A percentile compares a stretch with the other conserved stretches of the same genome.
phyloP scores from a whole-genome alignment of 2,888 invertebrate genomes.

The Tetropium fuscum region DNA sequence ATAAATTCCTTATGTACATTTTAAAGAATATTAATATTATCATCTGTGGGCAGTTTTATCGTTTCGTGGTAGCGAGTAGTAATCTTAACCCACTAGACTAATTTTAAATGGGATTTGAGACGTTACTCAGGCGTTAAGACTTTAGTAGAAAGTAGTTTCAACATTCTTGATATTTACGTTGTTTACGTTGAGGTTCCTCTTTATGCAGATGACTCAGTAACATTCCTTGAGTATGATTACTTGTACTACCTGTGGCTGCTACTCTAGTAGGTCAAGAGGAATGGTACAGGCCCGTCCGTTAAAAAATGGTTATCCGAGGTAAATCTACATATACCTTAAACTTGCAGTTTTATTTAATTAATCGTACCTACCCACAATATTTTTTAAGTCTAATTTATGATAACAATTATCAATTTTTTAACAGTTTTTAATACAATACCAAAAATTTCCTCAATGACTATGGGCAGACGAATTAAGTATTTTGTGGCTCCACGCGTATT shows the following conservation, averaged over 20 bases:
- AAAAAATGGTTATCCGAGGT: neutral
- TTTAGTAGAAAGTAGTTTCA: slow-evolving; percentile 15
- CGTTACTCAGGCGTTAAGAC: slow-evolving; percentile 8
- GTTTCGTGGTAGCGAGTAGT: neutral
- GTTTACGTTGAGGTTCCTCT: slow-evolving; percentile 1
- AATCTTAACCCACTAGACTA: slow-evolving; percentile 15
- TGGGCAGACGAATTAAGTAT: no score
- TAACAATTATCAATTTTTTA: no score
- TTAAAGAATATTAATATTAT: no score
- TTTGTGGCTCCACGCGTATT: no score
- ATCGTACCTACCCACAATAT: no score
- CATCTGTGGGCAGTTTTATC: no score
- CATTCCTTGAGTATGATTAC: slow-evolving; percentile 22
- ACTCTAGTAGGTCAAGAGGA: neutral
- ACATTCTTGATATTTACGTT: slow-evolving; percentile 3
- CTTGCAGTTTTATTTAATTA: no score
- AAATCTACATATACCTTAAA: no score
- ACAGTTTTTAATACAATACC: no score
- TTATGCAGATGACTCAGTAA: slow-evolving; percentile 9
- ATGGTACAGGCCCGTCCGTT: neutral
- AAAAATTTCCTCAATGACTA: no score
- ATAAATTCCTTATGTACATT: no score
- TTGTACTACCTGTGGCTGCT: slow-evolving; percentile 5
- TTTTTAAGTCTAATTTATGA: no score
- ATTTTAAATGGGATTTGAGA: slow-evolving; percentile 10